Conservation (phyloP, 1,140 invertebrate genomes). For the Drosophila nasuta region DNA sequence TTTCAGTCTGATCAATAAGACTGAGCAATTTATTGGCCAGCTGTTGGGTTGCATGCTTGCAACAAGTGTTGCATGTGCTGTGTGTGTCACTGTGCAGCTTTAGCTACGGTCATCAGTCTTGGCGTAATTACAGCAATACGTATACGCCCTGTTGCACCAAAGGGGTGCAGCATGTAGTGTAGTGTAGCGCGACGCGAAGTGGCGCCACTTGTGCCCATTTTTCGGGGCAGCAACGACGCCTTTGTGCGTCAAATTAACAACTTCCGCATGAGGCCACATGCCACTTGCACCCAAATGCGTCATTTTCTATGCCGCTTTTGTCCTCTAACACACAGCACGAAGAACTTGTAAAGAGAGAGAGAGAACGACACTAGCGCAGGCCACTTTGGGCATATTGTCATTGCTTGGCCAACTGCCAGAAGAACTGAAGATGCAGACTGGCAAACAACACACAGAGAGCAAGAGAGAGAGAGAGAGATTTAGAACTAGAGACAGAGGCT, state of each 20-base stretch:
- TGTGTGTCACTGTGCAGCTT: slow-evolving; percentile 7
- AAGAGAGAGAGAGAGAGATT: background rate
- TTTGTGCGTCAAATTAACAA: slow-evolving; percentile 82
- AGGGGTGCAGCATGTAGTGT: slow-evolving; percentile 2
- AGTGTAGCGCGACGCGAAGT: background rate
- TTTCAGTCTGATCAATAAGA: slow-evolving; percentile 22
- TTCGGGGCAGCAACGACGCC: slow-evolving; percentile 44
- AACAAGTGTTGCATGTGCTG: slow-evolving; percentile 26
- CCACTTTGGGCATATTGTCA: slow-evolving; percentile 73
- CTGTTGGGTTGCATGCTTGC: slow-evolving; percentile 2
- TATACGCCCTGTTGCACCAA: slow-evolving; percentile 75
- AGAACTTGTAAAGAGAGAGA: slow-evolving; percentile 4
- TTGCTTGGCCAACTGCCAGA: slow-evolving; percentile 68
- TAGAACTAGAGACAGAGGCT: slow-evolving; percentile 22
- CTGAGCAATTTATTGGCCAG: slow-evolving; percentile 33
- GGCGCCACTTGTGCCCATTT: slow-evolving; percentile 70
- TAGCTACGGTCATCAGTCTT: slow-evolving; percentile 38
- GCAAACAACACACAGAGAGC: slow-evolving; percentile 21
- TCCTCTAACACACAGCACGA: slow-evolving; percentile 21
- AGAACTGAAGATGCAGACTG: slow-evolving; percentile 38
- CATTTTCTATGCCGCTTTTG: slow-evolving; percentile 73
- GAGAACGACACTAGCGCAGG: slow-evolving; percentile 23
- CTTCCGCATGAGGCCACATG: slow-evolving; percentile 81
- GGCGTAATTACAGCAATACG: slow-evolving; percentile 66
- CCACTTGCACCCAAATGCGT: slow-evolving; percentile 81